Evolutionary conservation across 2,888 invertebrate species (phyloP).

Genomic region (Helobdella robusta): DNA sequence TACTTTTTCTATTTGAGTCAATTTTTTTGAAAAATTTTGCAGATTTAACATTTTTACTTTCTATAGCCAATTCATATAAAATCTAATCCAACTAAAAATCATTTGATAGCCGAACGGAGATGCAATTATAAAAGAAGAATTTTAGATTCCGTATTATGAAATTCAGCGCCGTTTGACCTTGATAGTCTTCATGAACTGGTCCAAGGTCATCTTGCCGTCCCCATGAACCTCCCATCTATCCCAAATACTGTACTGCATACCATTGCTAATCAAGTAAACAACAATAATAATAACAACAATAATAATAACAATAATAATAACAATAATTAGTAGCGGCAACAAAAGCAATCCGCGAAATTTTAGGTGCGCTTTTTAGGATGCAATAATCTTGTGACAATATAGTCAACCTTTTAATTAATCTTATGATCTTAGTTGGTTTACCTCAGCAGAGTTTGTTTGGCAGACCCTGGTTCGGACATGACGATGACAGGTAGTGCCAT

Average conservation of each 20-base stretch:
- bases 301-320: too few relatives aligned
- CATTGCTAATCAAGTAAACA: conserved; percentile 28
- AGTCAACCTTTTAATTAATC: neutral
- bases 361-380: too few relatives aligned
- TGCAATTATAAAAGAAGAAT: too few relatives aligned
- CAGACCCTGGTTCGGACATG: conserved; percentile 47
- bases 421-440: conserved; percentile 27
- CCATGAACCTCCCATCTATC: conserved; percentile 49
- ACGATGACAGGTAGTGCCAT: conserved; percentile 46
- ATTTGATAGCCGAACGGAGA: too few relatives aligned
- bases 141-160: neutral
- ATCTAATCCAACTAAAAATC: too few relatives aligned
- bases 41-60: neutral
- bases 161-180: conserved; percentile 38
- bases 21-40: neutral
- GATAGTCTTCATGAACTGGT: conserved; percentile 44
- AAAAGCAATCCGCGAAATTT: neutral
- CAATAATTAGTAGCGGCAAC: neutral
- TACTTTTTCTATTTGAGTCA: conserved; percentile 40
- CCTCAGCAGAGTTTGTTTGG: conserved; percentile 40
- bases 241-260: conserved; percentile 43
- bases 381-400: neutral
- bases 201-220: conserved; percentile 41
- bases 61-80: neutral
- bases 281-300: neutral